These are phyloP conservation scores for Formica aserva DNA, from an alignment of 2,888 invertebrate species.

Conservation along the genomic window DNA sequence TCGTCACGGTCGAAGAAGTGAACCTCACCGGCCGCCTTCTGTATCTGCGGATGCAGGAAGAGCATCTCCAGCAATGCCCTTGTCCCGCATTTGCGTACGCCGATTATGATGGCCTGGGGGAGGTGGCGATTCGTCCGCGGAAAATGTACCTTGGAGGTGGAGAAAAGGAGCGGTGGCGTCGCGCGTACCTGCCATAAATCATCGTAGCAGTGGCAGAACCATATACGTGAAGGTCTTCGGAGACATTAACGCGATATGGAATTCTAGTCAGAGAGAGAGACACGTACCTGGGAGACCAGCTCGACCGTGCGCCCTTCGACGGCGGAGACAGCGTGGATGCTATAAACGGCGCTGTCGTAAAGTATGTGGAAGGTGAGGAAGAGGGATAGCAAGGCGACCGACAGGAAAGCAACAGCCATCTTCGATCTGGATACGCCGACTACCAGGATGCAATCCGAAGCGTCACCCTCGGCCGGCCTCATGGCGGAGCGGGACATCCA, in stretches of 20 bases:
- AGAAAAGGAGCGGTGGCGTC: slow-evolving; percentile 85
- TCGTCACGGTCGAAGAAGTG: slow-evolving; percentile 99
- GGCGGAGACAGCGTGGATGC: slow-evolving; percentile 88
- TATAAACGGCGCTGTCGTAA: slow-evolving; percentile 94
- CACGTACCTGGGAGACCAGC: slow-evolving; percentile 84
- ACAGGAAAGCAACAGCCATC: slow-evolving; percentile 92
- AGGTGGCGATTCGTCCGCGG: slow-evolving; percentile 89
- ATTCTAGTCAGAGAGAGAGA: slow-evolving; percentile 14
- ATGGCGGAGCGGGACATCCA: slow-evolving; percentile 94
- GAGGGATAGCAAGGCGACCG: slow-evolving; percentile 92
- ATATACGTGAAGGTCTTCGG: neutral
- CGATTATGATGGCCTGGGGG: slow-evolving; percentile 96
- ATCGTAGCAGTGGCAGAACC: slow-evolving; percentile 53
- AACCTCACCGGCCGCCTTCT: slow-evolving; percentile 97
- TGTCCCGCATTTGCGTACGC: slow-evolving; percentile 98
- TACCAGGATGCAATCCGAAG: slow-evolving; percentile 94
- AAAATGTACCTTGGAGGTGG: slow-evolving; percentile 87
- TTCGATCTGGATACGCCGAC: slow-evolving; percentile 94
- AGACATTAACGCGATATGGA: neutral
- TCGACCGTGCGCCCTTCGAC: slow-evolving; percentile 81
- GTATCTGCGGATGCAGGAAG: slow-evolving; percentile 96
- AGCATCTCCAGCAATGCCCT: slow-evolving; percentile 98
- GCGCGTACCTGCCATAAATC: slow-evolving; percentile 85
- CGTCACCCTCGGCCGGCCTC: slow-evolving; percentile 93
- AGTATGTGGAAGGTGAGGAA: slow-evolving; percentile 95